Conservation (phyloP, 2,113 vertebrate genomes). For the Strigops habroptila region DNA sequence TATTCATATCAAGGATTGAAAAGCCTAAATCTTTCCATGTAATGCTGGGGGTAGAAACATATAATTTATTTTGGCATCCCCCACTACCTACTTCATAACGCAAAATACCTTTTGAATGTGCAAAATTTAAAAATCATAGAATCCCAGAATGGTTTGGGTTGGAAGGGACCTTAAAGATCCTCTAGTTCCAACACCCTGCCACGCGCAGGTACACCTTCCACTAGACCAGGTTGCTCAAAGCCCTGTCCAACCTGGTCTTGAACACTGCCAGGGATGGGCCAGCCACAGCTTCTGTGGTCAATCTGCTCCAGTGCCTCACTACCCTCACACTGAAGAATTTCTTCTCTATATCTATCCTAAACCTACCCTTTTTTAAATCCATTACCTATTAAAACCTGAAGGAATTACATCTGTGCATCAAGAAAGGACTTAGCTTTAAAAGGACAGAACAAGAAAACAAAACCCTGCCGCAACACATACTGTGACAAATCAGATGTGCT, state of each 20-base stretch:
- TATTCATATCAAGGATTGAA: not conserved
- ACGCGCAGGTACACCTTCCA: no score
- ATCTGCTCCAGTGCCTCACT: no score
- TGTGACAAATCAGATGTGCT: not conserved
- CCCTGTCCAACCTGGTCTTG: no score
- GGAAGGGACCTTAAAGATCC: no score
- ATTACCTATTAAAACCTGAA: not conserved
- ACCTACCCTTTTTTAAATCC: no score
- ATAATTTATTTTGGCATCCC: not conserved
- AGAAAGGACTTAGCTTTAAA: conserved; percentile 45
- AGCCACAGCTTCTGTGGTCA: no score
- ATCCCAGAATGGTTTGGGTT: no score
- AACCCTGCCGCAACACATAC: not conserved
- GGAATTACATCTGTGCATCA: not conserved
- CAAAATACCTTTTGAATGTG: not conserved
- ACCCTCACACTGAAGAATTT: no score
- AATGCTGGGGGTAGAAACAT: not conserved
- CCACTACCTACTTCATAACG: not conserved
- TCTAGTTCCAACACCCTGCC: no score
- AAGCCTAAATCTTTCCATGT: not conserved
- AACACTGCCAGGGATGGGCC: no score
- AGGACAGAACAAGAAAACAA: not conserved
- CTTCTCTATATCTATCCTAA: no score
- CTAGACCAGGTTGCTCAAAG: no score
- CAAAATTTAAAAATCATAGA: not conserved